Conservation (phyloP, 2,113 vertebrate genomes). For the Hydrolagus affinis region DNA sequence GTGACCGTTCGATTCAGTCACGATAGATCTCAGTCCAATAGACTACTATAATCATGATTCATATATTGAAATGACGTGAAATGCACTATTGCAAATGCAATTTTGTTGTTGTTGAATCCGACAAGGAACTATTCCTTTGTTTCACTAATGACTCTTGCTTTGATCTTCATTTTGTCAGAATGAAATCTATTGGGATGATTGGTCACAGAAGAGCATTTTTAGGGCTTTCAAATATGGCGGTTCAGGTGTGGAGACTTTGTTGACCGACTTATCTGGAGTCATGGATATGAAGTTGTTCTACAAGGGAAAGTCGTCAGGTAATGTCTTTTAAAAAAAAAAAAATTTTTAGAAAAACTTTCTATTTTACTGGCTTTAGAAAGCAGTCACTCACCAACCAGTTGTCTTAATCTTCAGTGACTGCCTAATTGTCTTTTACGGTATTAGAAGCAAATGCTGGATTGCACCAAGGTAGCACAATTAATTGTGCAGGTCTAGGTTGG, state of each 20-base stretch:
- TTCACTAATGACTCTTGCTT: too few species aligned
- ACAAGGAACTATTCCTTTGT: too few species aligned
- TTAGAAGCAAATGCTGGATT: too few species aligned
- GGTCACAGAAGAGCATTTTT: conserved; percentile 93
- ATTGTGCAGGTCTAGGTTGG: too few species aligned
- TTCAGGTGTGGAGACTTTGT: conserved; percentile 66
- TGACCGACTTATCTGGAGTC: conserved; percentile 76
- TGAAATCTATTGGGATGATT: conserved; percentile 97
- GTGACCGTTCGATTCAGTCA: too few species aligned
- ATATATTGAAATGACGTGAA: too few species aligned
- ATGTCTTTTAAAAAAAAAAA: fast-evolving
- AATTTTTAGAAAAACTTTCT: not conserved
- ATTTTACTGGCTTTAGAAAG: not conserved
- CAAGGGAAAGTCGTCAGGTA: conserved; percentile 80
- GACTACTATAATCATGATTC: too few species aligned
- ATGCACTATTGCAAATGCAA: too few species aligned
- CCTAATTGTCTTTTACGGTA: too few species aligned
- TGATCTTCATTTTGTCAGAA: conserved; percentile 57
- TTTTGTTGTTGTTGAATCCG: too few species aligned
- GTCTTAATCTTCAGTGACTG: not conserved
- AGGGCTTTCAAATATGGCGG: conserved; percentile 79
- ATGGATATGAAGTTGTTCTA: conserved; percentile 99
- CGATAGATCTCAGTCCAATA: too few species aligned
- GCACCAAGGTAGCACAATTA: too few species aligned
- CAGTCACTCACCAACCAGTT: not conserved